A percentile compares a stretch with the other conserved stretches of the same genome.
Evolutionary conservation across 2,797 vertebrate genomes (phyloP).

Genomic region (Mormyrops attenuatus): DNA sequence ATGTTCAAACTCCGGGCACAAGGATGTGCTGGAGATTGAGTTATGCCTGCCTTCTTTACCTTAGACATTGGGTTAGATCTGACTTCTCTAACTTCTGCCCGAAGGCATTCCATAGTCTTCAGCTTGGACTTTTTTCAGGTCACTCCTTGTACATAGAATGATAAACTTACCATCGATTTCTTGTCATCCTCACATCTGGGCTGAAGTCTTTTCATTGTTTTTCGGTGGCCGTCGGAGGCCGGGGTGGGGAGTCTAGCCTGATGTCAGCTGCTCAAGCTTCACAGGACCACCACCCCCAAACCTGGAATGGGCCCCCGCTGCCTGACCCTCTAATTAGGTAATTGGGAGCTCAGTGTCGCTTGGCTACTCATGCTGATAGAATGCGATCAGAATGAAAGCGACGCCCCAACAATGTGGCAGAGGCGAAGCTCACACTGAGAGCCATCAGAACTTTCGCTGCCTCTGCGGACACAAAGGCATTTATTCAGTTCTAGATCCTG

Average conservation of each 20-base stretch:
- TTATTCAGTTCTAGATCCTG: slow-evolving; percentile 56
- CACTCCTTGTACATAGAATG: not conserved
- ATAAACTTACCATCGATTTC: not conserved
- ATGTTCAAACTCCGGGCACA: not conserved
- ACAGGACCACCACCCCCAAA: not conserved
- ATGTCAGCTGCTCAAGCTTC: not conserved
- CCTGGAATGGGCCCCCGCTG: slow-evolving; percentile 21
- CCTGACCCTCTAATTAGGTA: slow-evolving; percentile 18
- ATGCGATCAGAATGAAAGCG: slow-evolving; percentile 47
- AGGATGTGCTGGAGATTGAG: not conserved
- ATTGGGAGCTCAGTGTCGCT: slow-evolving; percentile 12
- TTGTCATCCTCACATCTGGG: slow-evolving; percentile 3
- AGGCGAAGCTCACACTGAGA: slow-evolving; percentile 49
- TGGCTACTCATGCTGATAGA: slow-evolving; percentile 47
- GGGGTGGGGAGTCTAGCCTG: not conserved
- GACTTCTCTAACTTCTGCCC: not conserved
- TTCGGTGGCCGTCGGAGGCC: not conserved
- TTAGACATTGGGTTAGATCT: not conserved
- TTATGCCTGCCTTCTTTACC: not conserved
- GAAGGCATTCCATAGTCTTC: not conserved
- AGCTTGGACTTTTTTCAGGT: not conserved
- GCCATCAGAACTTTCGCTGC: slow-evolving; percentile 41
- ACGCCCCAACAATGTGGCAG: slow-evolving; percentile 45
- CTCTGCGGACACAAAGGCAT: slow-evolving; percentile 47
- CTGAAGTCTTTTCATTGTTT: slow-evolving; percentile 20